These are phyloP conservation scores for Mormyrus proboscirostris DNA, from an alignment of 2,797 vertebrate species.

Conservation along the genomic window DNA sequence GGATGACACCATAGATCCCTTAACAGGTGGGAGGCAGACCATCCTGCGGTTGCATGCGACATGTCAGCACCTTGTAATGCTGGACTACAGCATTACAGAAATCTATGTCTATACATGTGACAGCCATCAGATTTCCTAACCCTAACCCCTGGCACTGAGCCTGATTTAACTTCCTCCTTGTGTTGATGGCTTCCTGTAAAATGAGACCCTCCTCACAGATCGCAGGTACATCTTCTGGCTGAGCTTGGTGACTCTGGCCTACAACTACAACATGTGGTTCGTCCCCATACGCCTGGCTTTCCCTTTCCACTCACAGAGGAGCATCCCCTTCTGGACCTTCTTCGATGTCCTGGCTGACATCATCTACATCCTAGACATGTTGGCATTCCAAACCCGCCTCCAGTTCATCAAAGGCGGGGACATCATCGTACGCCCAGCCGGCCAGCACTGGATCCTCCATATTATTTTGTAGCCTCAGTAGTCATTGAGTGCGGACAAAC, in stretches of 20 bases:
- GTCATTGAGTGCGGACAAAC: not conserved
- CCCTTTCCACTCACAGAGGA: constrained; percentile 59
- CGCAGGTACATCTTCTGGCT: constrained; percentile 75
- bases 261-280: constrained; percentile 84
- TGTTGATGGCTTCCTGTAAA: not conserved
- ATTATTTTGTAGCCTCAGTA: not conserved
- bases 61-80: not conserved
- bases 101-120: not conserved
- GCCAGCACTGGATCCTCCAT: not conserved
- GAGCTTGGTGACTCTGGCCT: constrained; percentile 63
- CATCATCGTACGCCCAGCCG: constrained; percentile 70
- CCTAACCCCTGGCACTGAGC: not conserved
- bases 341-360: constrained; percentile 64
- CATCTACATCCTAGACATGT: constrained; percentile 68
- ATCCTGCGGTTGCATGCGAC: not conserved
- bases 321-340: constrained; percentile 59
- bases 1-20: constrained; percentile 54
- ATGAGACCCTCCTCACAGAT: constrained; percentile 52
- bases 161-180: not conserved
- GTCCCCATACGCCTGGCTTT: constrained; percentile 70
- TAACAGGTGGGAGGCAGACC: constrained; percentile 45
- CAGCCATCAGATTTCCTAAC: not conserved
- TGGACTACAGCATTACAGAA: not conserved
- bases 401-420: constrained; percentile 80
- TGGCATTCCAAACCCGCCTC: constrained; percentile 78